phyloP scores from a whole-genome alignment of 1,140 invertebrate genomes.

The Tetramorium alpestre region DNA sequence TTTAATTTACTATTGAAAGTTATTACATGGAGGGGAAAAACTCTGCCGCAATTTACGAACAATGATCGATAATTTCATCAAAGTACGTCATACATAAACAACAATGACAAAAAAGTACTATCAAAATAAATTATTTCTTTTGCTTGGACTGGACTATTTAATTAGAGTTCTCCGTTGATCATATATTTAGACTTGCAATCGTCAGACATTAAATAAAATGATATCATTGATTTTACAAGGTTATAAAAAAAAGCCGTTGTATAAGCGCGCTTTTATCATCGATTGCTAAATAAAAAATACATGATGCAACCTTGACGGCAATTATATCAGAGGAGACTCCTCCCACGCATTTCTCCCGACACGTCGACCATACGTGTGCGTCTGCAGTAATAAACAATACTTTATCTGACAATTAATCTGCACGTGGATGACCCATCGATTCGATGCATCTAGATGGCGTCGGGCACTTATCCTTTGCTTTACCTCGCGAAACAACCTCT shows the following conservation, averaged over 20 bases:
- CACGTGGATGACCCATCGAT: slow-evolving; percentile 20
- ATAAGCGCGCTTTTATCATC: slow-evolving; percentile 25
- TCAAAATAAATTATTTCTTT: background rate
- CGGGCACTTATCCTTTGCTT: background rate
- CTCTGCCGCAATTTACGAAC: background rate
- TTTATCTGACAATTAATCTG: slow-evolving; percentile 30
- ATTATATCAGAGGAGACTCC: slow-evolving; percentile 20
- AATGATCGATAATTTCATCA: background rate
- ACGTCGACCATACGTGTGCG: background rate
- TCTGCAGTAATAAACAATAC: slow-evolving; percentile 33
- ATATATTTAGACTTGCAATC: background rate
- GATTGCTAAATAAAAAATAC: slow-evolving; percentile 37
- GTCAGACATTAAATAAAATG: slow-evolving; percentile 24
- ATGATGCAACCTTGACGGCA: slow-evolving; percentile 31
- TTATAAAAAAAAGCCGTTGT: slow-evolving; percentile 38
- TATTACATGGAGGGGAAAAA: background rate
- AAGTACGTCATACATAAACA: background rate
- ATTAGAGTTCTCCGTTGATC: background rate
- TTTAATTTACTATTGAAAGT: slow-evolving; percentile 11
- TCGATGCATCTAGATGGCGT: background rate
- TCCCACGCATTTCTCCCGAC: slow-evolving; percentile 17
- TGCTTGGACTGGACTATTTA: background rate
- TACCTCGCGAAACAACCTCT: background rate
- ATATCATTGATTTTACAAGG: slow-evolving; percentile 41
- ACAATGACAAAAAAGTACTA: background rate